A percentile compares a stretch with the other conserved stretches of the same genome.
phyloP scores from a whole-genome alignment of 2,113 vertebrate genomes.

The Naja naja region DNA sequence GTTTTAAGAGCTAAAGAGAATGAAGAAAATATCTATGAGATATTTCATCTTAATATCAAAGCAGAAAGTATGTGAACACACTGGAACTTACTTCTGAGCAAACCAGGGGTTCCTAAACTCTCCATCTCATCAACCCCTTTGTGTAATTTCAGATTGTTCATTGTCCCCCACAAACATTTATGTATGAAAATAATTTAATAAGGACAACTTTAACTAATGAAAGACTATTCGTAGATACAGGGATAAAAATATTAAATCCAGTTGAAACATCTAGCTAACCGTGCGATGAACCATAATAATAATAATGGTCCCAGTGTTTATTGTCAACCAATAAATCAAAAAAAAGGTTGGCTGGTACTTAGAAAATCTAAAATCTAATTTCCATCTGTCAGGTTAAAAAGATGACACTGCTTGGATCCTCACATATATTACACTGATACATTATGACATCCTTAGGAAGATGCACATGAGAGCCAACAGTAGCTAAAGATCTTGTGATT shows the following conservation, averaged over 20 bases:
- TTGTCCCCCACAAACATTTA: not conserved
- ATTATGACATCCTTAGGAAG: too few species aligned
- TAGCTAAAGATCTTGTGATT: too few species aligned
- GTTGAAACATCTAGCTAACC: too few species aligned
- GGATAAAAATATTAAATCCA: too few species aligned
- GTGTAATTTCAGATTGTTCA: not conserved
- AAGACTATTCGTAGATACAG: not conserved
- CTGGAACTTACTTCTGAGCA: not conserved
- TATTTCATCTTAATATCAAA: slow-evolving; percentile 31
- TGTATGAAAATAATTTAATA: not conserved
- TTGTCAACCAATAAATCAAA: too few species aligned
- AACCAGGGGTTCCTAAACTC: not conserved
- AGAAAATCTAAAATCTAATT: too few species aligned
- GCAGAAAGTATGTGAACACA: not conserved
- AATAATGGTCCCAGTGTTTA: not conserved
- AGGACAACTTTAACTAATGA: not conserved
- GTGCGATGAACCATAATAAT: not conserved
- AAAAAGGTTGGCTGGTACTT: too few species aligned
- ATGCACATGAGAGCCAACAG: too few species aligned
- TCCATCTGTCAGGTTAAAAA: too few species aligned
- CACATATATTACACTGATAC: too few species aligned
- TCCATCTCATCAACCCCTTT: not conserved
- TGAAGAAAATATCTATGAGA: slow-evolving; percentile 39
- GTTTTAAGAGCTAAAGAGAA: slow-evolving; percentile 38
- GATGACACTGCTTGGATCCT: too few species aligned